Evolutionary conservation across 2,113 vertebrate species (phyloP).

Genomic region (Kobus ellipsiprymnus): DNA sequence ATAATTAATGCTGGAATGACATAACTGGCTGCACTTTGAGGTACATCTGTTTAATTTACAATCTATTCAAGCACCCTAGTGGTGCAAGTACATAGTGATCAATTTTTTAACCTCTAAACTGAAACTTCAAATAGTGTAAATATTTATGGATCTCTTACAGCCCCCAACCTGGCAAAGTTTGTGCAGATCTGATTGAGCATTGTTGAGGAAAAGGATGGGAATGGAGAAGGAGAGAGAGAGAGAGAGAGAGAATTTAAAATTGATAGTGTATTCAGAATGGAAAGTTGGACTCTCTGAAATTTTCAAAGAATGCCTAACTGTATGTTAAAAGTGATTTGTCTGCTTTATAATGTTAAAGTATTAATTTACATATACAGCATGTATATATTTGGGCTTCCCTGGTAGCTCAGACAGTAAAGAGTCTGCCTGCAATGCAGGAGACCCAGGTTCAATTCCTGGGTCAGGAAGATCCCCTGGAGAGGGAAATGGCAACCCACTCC

Average conservation of each 20-base stretch:
- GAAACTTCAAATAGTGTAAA: neutral
- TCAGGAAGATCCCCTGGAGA: neutral
- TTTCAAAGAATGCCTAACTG: neutral
- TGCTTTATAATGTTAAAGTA: neutral
- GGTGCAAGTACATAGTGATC: neutral
- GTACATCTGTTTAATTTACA: neutral
- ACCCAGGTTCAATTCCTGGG: neutral
- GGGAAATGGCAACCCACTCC: neutral
- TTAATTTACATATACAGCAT: neutral
- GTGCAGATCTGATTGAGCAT: neutral
- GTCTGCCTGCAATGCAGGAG: neutral
- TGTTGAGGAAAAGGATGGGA: neutral
- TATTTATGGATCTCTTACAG: neutral
- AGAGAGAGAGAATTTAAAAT: neutral
- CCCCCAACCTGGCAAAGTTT: neutral
- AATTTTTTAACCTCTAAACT: neutral
- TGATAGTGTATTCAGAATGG: neutral
- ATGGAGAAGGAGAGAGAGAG: neutral
- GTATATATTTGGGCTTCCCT: neutral
- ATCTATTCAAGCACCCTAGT: neutral
- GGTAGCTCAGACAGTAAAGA: neutral
- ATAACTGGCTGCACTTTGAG: conserved; percentile 14
- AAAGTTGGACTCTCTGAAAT: neutral
- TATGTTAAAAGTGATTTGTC: neutral
- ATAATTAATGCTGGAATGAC: conserved; percentile 44